Conservation (phyloP, 2,797 vertebrate genomes). For the Fistularia tabacaria region DNA sequence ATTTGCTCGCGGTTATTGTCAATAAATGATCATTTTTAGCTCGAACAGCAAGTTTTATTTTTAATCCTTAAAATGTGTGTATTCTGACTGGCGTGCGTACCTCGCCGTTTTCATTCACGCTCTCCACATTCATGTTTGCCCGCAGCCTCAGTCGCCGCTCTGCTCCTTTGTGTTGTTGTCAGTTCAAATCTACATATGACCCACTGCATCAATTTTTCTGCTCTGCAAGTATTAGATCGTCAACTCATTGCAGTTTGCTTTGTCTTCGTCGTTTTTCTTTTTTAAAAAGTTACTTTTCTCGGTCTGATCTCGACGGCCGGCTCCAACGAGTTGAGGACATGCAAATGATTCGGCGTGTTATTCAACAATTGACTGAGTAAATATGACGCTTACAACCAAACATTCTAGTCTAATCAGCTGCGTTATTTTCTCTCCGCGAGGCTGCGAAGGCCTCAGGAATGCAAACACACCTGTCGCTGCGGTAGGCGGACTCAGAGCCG, state of each 20-base stretch:
- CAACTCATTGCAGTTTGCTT: constrained; percentile 13
- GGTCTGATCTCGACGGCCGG: too few relatives aligned
- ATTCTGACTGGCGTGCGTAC: too few relatives aligned
- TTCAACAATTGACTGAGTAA: constrained; percentile 15
- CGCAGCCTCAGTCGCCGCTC: constrained; percentile 11
- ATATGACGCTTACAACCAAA: neutral
- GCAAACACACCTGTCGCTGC: constrained; percentile 57
- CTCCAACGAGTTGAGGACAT: neutral
- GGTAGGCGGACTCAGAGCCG: constrained; percentile 44
- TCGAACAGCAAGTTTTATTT: too few relatives aligned
- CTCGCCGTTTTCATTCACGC: too few relatives aligned
- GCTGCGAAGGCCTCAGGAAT: constrained; percentile 42
- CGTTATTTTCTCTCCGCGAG: neutral
- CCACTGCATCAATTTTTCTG: constrained; percentile 35
- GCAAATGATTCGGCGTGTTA: neutral
- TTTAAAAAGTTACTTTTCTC: neutral
- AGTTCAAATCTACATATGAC: constrained; percentile 44
- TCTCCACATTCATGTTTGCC: constrained; percentile 29
- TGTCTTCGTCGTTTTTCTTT: neutral
- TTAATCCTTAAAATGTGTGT: too few relatives aligned
- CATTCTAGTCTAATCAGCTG: neutral
- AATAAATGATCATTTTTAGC: too few relatives aligned
- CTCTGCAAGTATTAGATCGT: constrained; percentile 29
- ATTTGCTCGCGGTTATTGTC: too few relatives aligned
- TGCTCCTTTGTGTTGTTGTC: constrained; percentile 40